Percentiles rank a stretch among this genome's conserved stretches.
phyloP scores from a whole-genome alignment of 2,888 invertebrate species.

The Tribolium freemani region DNA sequence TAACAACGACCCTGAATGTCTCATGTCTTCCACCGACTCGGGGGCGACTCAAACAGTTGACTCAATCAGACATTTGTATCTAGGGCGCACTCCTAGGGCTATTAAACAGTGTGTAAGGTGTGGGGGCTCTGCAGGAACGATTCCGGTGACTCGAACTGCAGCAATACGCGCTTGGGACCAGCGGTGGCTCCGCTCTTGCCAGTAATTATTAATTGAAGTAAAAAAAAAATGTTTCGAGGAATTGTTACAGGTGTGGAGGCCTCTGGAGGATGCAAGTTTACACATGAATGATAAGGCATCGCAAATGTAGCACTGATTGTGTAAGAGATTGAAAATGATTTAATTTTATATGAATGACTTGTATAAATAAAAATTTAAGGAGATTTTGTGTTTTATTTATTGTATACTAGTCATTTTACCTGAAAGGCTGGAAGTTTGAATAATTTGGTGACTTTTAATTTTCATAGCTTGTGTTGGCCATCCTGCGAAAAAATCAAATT shows the following conservation, averaged over 20 bases:
- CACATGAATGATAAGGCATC: background rate
- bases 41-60: slow-evolving; percentile 74
- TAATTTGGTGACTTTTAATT: background rate
- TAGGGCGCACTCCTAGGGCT: slow-evolving; percentile 78
- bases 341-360: background rate
- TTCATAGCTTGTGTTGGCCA: background rate
- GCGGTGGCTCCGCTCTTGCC: slow-evolving; percentile 82
- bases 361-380: background rate
- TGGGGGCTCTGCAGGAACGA: slow-evolving; percentile 77
- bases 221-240: slow-evolving; percentile 1
- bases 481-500: background rate
- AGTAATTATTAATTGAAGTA: slow-evolving; percentile 67
- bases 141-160: slow-evolving; percentile 78
- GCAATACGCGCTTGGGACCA: slow-evolving; percentile 89
- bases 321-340: background rate
- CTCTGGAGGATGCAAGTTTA: slow-evolving; percentile 70
- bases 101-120: slow-evolving; percentile 79
- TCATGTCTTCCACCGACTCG: slow-evolving; percentile 72
- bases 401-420: too few species aligned
- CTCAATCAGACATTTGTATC: slow-evolving; percentile 81
- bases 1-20: slow-evolving; percentile 82
- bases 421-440: background rate
- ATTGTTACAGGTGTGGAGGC: slow-evolving; percentile 71
- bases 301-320: too few species aligned
- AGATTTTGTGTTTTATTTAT: background rate